These are phyloP conservation scores for Bradypodion ventrale DNA, from an alignment of 2,797 vertebrate species.

Conservation along the genomic window DNA sequence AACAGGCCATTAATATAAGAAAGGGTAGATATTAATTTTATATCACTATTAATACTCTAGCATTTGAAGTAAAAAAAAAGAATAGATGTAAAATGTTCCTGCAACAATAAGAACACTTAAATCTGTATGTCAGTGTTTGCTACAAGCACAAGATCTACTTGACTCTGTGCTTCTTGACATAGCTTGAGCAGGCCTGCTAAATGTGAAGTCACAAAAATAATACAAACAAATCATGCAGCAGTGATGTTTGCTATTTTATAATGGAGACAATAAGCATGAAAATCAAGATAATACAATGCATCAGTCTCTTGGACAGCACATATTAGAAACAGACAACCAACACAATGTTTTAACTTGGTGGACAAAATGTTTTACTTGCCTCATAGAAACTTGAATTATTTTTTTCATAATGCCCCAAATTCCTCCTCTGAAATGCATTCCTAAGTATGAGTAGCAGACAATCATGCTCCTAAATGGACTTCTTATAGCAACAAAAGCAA, in stretches of 20 bases:
- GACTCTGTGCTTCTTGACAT: slow-evolving; percentile 22
- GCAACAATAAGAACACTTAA: slow-evolving; percentile 32
- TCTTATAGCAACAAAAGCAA: slow-evolving; percentile 37
- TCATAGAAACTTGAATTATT: slow-evolving; percentile 53
- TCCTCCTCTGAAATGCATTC: slow-evolving; percentile 46
- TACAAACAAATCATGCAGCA: slow-evolving; percentile 53
- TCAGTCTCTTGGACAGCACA: slow-evolving; percentile 62
- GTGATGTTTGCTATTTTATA: slow-evolving; percentile 66
- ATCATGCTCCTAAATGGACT: slow-evolving; percentile 48
- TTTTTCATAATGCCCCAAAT: slow-evolving; percentile 56
- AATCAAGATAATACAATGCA: slow-evolving; percentile 65
- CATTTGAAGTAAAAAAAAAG: neutral
- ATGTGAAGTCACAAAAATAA: slow-evolving; percentile 67
- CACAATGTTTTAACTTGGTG: slow-evolving; percentile 68
- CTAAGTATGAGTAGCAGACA: slow-evolving; percentile 18
- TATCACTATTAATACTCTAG: slow-evolving; percentile 12
- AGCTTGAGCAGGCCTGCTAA: slow-evolving; percentile 47
- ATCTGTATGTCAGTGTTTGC: slow-evolving; percentile 1
- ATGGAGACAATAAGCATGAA: slow-evolving; percentile 58
- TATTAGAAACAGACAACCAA: slow-evolving; percentile 71
- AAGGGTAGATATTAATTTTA: neutral
- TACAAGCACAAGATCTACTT: slow-evolving; percentile 35
- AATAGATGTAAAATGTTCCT: slow-evolving; percentile 4
- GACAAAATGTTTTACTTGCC: slow-evolving; percentile 68
- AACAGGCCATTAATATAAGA: neutral